Percentiles rank a stretch among this genome's conserved stretches.
Conservation (phyloP, 2,797 vertebrate genomes). For the Limosa lapponica region DNA sequence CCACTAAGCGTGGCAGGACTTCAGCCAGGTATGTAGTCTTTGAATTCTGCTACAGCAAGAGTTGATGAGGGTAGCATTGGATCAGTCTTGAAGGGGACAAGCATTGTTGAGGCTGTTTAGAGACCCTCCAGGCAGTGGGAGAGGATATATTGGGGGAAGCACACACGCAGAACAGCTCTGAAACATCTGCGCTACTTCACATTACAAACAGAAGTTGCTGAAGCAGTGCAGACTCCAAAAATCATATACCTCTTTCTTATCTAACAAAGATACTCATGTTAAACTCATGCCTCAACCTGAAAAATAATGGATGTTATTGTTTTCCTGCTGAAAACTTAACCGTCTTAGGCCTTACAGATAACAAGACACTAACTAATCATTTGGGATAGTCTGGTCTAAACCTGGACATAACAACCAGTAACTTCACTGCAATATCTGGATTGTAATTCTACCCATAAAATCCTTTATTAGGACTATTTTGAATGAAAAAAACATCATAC, state of each 20-base stretch:
- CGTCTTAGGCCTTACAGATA: background rate
- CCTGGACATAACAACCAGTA: background rate
- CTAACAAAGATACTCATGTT: background rate
- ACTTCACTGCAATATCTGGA: background rate
- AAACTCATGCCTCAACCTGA: background rate
- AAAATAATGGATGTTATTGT: background rate
- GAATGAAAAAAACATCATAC: background rate
- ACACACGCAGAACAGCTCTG: background rate
- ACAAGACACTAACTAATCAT: background rate
- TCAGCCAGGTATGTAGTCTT: background rate
- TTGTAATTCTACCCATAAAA: background rate
- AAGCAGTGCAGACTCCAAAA: background rate
- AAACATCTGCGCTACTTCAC: background rate
- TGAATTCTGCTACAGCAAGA: background rate
- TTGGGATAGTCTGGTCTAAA: background rate
- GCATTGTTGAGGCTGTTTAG: background rate
- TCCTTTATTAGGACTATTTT: background rate
- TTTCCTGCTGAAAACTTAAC: background rate
- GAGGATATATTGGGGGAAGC: background rate
- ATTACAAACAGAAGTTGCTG: background rate
- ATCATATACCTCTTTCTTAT: background rate
- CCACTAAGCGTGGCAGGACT: background rate
- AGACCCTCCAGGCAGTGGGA: background rate
- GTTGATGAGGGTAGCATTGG: background rate
- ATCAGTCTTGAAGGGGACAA: background rate